These are phyloP conservation scores for Cyprinella venusta DNA, from an alignment of 2,797 vertebrate genomes.

Conservation along the genomic window DNA sequence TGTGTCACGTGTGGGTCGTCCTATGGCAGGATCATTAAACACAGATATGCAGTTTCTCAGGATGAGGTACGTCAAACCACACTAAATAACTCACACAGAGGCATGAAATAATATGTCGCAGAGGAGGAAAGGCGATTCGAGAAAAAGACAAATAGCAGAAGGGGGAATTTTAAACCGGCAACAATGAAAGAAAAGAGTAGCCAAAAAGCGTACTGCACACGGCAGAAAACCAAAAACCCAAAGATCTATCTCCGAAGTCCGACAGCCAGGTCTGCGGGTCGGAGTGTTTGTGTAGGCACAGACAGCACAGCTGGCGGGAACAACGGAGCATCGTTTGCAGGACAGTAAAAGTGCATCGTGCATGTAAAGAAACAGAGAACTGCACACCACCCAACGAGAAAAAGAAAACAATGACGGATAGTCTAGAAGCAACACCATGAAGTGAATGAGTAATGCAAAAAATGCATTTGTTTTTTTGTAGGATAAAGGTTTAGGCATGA, in stretches of 20 bases:
- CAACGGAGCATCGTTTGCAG: constrained; percentile 38
- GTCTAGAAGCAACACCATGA: constrained; percentile 42
- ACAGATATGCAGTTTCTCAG: constrained; percentile 31
- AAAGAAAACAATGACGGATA: constrained; percentile 48
- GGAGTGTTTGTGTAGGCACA: constrained; percentile 35
- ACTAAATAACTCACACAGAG: constrained; percentile 40
- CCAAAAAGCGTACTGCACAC: constrained; percentile 24
- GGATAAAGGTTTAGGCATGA: neutral
- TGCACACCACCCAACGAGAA: constrained; percentile 51
- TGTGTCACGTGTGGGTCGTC: constrained; percentile 10
- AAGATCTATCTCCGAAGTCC: constrained; percentile 32
- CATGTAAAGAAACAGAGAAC: constrained; percentile 37
- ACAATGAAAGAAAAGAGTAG: constrained; percentile 52
- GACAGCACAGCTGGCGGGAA: constrained; percentile 28
- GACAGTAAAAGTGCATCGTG: constrained; percentile 51
- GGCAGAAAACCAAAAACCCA: constrained; percentile 19
- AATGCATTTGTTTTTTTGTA: constrained; percentile 7
- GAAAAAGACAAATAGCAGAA: constrained; percentile 54
- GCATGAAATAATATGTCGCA: constrained; percentile 34
- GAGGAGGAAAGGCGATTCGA: constrained; percentile 29
- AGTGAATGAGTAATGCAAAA: constrained; percentile 35
- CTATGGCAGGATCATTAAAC: constrained; percentile 32
- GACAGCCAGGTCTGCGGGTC: constrained; percentile 18
- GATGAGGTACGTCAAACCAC: constrained; percentile 29
- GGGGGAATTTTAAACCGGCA: constrained; percentile 37